Conservation (phyloP, 2,888 invertebrate species). For the Clanis bilineata region DNA sequence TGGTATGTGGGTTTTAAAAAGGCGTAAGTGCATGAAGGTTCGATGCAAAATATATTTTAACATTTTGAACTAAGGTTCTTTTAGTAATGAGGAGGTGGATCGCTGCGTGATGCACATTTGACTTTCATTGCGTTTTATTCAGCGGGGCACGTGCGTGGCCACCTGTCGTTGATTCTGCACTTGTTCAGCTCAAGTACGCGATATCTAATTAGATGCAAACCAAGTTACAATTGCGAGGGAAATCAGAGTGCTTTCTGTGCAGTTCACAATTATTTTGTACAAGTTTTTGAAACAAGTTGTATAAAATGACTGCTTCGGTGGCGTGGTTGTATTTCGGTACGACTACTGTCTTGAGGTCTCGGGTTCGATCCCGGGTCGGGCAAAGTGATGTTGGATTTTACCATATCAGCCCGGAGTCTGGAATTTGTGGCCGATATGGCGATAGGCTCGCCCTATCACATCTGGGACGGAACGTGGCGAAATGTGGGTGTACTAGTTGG, state of each 20-base stretch:
- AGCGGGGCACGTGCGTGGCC: conserved; percentile 75
- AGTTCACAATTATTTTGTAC: too few species aligned
- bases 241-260: not conserved
- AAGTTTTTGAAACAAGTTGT: too few species aligned
- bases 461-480: too few species aligned
- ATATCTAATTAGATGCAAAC: conserved; percentile 37
- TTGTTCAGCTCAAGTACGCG: conserved; percentile 42
- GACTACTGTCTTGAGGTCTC: too few species aligned
- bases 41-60: conserved; percentile 48
- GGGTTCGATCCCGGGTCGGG: too few species aligned
- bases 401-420: too few species aligned
- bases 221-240: conserved; percentile 26
- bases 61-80: conserved; percentile 42
- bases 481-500: too few species aligned
- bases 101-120: conserved; percentile 59
- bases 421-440: too few species aligned
- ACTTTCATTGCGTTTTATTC: conserved; percentile 81
- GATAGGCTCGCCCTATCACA: too few species aligned
- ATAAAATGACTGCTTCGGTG: too few species aligned
- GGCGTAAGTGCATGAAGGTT: conserved; percentile 43
- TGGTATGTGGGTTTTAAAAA: conserved; percentile 39
- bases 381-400: too few species aligned
- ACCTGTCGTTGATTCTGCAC: conserved; percentile 77
- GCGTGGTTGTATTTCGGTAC: too few species aligned
- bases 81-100: conserved; percentile 32